A percentile compares a stretch with the other conserved stretches of the same genome.
phyloP scores from a whole-genome alignment of 2,797 vertebrate genomes.

The Spinus pinus region DNA sequence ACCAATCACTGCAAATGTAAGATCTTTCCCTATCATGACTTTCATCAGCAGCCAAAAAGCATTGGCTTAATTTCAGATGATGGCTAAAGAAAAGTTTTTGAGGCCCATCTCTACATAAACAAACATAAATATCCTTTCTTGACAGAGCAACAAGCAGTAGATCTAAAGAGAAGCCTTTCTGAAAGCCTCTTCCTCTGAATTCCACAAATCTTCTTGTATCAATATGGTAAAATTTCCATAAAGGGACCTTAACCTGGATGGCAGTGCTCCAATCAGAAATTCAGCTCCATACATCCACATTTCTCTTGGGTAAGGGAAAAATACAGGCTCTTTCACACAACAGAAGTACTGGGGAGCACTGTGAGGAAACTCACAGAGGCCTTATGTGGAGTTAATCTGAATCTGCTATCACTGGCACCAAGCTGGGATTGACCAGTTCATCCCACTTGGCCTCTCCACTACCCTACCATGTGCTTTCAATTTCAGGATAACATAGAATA shows the following conservation, averaged over 20 bases:
- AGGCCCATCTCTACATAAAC: background rate
- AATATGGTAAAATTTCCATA: background rate
- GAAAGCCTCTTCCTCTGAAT: background rate
- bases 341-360: background rate
- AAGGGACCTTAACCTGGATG: background rate
- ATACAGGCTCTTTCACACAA: background rate
- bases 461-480: background rate
- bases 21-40: background rate
- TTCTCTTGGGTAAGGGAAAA: background rate
- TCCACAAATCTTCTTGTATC: background rate
- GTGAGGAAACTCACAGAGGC: background rate
- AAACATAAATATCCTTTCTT: background rate
- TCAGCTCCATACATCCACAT: background rate
- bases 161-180: background rate
- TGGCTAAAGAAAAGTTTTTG: background rate
- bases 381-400: accelerated
- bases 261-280: background rate
- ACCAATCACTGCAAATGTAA: background rate
- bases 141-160: background rate
- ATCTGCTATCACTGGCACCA: accelerated
- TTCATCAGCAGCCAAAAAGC: background rate
- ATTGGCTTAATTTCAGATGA: background rate
- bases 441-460: background rate
- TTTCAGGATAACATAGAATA: background rate
- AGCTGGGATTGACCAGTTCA: background rate